Conservation (phyloP, 2,888 invertebrate species). For the Campoletis raptor region DNA sequence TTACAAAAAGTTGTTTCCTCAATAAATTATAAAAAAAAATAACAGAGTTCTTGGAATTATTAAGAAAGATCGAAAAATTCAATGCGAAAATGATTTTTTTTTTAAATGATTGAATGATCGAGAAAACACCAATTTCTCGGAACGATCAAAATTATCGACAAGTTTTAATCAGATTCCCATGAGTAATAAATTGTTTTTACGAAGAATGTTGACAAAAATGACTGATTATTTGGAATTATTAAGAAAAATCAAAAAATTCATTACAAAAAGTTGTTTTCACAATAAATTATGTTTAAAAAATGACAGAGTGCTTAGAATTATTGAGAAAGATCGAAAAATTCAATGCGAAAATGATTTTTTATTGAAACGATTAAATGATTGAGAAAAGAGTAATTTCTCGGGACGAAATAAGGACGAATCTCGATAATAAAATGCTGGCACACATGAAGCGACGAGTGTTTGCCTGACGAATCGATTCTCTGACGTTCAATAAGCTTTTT, state of each 20-base stretch:
- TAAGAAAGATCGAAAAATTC: background rate
- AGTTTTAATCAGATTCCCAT: background rate
- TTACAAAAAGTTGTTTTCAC: too few relatives aligned
- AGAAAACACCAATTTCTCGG: background rate
- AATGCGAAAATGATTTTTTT: background rate
- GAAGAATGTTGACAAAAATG: background rate
- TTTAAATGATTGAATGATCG: background rate
- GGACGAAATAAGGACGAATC: background rate
- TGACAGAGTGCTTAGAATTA: background rate
- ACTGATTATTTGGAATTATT: too few relatives aligned
- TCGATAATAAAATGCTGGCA: background rate
- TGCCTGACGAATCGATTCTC: conserved; percentile 47
- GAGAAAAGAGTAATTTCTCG: background rate
- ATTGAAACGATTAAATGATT: background rate
- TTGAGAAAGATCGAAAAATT: background rate
- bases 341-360: background rate
- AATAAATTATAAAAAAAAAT: too few relatives aligned
- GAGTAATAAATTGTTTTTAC: background rate
- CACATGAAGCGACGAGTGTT: conserved; percentile 7
- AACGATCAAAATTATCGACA: background rate
- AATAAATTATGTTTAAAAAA: too few relatives aligned
- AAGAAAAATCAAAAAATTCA: too few relatives aligned
- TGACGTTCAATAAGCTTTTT: conserved; percentile 11
- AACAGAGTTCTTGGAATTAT: background rate
- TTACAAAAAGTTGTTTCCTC: too few relatives aligned